Percentiles rank a stretch among this genome's conserved stretches.
Evolutionary conservation across 2,888 invertebrate genomes (phyloP).

Genomic region (Ophion slaviceki): DNA sequence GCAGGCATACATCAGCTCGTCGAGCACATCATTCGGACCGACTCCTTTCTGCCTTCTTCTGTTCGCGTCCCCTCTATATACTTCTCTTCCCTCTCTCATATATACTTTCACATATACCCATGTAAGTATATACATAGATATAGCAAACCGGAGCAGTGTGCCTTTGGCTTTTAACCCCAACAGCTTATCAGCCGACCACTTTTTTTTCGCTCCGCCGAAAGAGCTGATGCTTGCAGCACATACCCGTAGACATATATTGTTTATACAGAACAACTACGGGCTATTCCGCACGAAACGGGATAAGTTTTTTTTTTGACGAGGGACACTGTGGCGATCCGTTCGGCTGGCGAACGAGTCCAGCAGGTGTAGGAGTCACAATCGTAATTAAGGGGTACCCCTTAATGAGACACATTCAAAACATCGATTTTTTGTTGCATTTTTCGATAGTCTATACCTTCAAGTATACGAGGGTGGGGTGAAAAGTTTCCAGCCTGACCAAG

Average conservation of each 20-base stretch:
- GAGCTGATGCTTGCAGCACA: conserved; percentile 36
- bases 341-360: background rate
- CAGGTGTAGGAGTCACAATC: background rate
- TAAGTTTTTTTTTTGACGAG: background rate
- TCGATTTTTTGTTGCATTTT: too few species aligned
- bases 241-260: conserved; percentile 35
- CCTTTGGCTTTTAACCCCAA: conserved; percentile 64
- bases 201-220: conserved; percentile 37
- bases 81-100: conserved; percentile 39
- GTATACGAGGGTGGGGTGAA: too few species aligned
- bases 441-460: too few species aligned
- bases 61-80: conserved; percentile 43
- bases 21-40: conserved; percentile 62
- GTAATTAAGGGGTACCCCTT: background rate
- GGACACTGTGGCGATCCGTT: background rate
- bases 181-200: conserved; percentile 60
- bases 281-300: background rate
- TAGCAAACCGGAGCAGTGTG: conserved; percentile 22
- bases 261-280: conserved; percentile 2
- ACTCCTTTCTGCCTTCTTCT: conserved; percentile 56
- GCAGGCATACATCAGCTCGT: conserved; percentile 80
- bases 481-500: too few species aligned
- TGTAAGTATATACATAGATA: conserved; percentile 22
- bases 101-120: conserved; percentile 18
- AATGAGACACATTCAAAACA: too few species aligned